Conservation (phyloP, 2,113 vertebrate species). For the Motacilla tschutschensis region DNA sequence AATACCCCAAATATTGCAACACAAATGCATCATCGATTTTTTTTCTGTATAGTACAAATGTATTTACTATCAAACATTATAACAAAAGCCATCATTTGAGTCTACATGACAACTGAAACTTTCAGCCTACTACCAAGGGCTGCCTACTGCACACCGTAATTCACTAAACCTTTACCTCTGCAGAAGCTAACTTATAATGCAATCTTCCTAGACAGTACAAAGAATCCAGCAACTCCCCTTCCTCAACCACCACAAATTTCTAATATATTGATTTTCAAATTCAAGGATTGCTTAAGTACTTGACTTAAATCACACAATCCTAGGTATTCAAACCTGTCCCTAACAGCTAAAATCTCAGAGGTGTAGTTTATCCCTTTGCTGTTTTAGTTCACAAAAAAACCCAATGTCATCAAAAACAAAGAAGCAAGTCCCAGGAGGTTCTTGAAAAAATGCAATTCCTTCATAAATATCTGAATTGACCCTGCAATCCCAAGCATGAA, state of each 20-base stretch:
- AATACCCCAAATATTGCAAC: background rate
- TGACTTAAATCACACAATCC: background rate
- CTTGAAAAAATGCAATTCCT: background rate
- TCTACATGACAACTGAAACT: background rate
- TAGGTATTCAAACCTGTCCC: background rate
- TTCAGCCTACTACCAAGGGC: background rate
- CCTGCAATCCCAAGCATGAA: background rate
- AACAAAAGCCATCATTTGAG: background rate
- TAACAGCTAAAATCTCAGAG: background rate
- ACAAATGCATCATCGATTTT: background rate
- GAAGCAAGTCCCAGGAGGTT: background rate
- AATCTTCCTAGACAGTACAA: background rate
- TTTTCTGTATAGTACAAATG: background rate
- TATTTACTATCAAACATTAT: background rate
- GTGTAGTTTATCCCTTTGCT: background rate
- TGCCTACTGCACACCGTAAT: background rate
- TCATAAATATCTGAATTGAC: conserved; percentile 11
- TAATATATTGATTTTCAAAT: background rate
- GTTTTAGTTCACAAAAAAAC: background rate
- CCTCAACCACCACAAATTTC: background rate
- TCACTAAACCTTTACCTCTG: background rate
- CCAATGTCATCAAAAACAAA: background rate
- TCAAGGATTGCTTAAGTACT: background rate
- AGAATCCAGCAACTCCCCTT: background rate
- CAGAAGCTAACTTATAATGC: background rate